Evolutionary conservation across 2,113 vertebrate genomes (phyloP), one percentile per base, ranked within the genome.

Genomic region (Opisthocomus hoazin): DNA sequence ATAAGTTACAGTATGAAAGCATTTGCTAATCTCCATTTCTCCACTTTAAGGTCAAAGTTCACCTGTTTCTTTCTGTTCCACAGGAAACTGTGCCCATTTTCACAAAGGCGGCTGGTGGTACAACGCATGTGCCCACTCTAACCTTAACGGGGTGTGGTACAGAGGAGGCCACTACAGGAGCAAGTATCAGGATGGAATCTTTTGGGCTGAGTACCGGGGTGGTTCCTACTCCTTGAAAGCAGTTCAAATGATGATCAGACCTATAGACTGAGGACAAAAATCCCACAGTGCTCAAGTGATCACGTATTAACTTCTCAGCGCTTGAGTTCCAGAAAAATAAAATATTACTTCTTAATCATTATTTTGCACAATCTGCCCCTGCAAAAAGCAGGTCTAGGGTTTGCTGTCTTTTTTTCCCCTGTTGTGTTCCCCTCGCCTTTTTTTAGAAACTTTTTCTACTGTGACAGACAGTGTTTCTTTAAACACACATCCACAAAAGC

Each of bases 21-120:
- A 8, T 27, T 32, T 15, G 14, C 18, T 36, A 56, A 30, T 2
- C 37, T 17, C 27, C 21, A 4, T 39, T 65, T 56, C 14, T 36
- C 8, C 27, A 56, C 39, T 15, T 68, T 3, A 21, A 18, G 11
- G n/a, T 4, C 46, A 17, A 82, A 19, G 29, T 10, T 95, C 61
- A 94, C 39, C 68, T 37, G 2, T 84, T 43, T 10, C 60, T 48
- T 81, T 95, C 83, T 86, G 48, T 53, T 32, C 95, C 81, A 39
- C 85, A 99, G 99, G 99, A 74, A 99, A 99, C 97, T 99, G 99
- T 5, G 99, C 99, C 30, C 99, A 99, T 91, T 99, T 99, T 95
- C 99, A 99, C 92, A 99, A 99, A 97, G 99, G 99, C 1, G 99
- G 99, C 64, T 99, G 99, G 99, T 99, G 99, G 99, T 99, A 99